phyloP scores from a whole-genome alignment of 1,140 invertebrate genomes.

The Schmidtea mediterranea region DNA sequence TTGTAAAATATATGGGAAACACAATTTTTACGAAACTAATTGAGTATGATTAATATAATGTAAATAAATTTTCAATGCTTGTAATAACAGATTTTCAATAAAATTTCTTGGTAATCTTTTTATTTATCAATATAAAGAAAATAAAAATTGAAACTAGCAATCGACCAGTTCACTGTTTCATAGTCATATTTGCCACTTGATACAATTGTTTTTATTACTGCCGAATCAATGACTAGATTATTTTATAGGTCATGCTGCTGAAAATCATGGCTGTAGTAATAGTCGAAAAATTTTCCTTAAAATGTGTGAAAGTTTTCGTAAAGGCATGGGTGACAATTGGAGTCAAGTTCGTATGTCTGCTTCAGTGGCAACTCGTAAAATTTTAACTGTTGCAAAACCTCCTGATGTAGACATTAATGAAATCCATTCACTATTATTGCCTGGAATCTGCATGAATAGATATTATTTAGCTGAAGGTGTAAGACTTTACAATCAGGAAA shows the following conservation, averaged over 20 bases:
- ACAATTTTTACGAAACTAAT: no score
- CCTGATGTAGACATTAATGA: conserved; percentile 23
- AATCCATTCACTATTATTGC: conserved; percentile 27
- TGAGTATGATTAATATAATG: no score
- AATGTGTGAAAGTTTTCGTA: conserved; percentile 25
- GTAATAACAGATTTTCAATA: no score
- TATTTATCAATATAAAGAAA: no score
- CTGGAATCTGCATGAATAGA: conserved; percentile 33
- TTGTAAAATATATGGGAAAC: no score
- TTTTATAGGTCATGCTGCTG: conserved; percentile 8
- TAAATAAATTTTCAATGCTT: no score
- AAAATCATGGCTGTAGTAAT: no score
- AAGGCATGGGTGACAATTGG: conserved; percentile 33
- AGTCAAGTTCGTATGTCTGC: conserved; percentile 33
- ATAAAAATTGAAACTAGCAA: no score
- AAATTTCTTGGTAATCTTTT: no score
- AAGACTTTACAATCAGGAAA: conserved; percentile 33
- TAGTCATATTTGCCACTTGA: no score
- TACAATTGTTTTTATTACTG: no score
- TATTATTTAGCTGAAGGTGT: conserved; percentile 36
- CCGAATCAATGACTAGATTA: conserved; percentile 1
- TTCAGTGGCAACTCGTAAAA: conserved; percentile 30
- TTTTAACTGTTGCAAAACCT: conserved; percentile 15
- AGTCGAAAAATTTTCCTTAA: conserved; percentile 12
- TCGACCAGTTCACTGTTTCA: no score